These are phyloP conservation scores for Rhabdornis inornatus DNA, from an alignment of 2,113 vertebrate genomes.

Conservation along the genomic window DNA sequence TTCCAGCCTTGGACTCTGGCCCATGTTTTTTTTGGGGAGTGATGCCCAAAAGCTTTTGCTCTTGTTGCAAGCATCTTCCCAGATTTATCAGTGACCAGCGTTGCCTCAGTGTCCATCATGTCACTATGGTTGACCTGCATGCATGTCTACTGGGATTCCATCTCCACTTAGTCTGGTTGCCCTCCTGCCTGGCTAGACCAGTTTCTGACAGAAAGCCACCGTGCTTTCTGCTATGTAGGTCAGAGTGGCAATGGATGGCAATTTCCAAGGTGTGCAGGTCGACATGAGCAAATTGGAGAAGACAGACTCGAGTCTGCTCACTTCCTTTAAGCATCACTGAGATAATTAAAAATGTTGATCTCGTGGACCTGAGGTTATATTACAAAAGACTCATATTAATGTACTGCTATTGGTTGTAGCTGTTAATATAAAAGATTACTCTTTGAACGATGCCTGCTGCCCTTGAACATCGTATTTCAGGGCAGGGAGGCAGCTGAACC, in stretches of 20 bases:
- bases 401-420: not conserved
- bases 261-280: not conserved
- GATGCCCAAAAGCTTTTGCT: not conserved
- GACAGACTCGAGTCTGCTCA: not conserved
- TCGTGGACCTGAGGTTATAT: not conserved
- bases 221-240: accelerated
- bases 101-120: not conserved
- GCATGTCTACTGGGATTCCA: not conserved
- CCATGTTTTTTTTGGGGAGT: not conserved
- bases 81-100: not conserved
- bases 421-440: not conserved
- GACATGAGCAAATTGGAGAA: not conserved
- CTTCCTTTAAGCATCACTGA: not conserved
- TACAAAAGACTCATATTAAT: not conserved
- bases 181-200: not conserved
- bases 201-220: not conserved
- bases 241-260: not conserved
- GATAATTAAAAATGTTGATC: not conserved
- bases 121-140: not conserved
- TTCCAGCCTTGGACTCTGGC: not conserved
- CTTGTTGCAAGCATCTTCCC: not conserved
- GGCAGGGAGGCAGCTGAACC: not conserved
- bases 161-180: not conserved
- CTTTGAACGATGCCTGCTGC: not conserved
- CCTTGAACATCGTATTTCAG: not conserved